Base-by-base conservation (phyloP, 2,888 invertebrate genomes). In the Hypomecis atomaria region DNA sequence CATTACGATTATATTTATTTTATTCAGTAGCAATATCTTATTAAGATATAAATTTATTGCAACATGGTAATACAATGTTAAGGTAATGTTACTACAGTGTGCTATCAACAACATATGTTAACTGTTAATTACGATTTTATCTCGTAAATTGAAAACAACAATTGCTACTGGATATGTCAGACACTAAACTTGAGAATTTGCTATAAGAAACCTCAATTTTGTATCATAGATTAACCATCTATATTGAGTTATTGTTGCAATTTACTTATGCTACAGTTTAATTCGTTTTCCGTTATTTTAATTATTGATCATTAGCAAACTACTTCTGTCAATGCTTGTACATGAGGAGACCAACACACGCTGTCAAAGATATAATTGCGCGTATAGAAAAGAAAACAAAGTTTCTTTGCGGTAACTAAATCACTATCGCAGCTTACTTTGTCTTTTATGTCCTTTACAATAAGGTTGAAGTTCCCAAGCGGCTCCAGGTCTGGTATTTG, bases 281-380 rank as follows among this genome's bases (percentile, higher is more conserved):
- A 13, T 38, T 50, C 6, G 11, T 50, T 7, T 50, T 49, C 37
- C 37, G 36, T 7, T 8, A 11, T 13, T 37, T 37, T 33, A 38
- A 54, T 42, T 9, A 6, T 0, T 37, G 47, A 53, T 57, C 57
- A 66, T 62, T 67, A 64, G 62, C 62, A 55, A 55, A 49, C 59
- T 47, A 82, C 79, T 87, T 88, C 78, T 85, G 81, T 77, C 74
- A 75, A 65, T 76, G 81, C 78, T 83, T 84, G 84, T 89, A 87
- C 87, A 77, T 79, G 81, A 83, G 13, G 58, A 54, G 57, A 54
- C 60, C 65, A 36, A 60, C 57, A 65, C 59, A 86, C 83, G 82
- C 87, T 90, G 91, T 90, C 91, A 89, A 88, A 90, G 85, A 86
- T 84, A 87, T 91, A 90, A 92, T 90, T 92, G 88, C 87, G 84